Evolutionary conservation across 2,113 vertebrate genomes (phyloP).

Genomic region (Pterocles gutturalis): DNA sequence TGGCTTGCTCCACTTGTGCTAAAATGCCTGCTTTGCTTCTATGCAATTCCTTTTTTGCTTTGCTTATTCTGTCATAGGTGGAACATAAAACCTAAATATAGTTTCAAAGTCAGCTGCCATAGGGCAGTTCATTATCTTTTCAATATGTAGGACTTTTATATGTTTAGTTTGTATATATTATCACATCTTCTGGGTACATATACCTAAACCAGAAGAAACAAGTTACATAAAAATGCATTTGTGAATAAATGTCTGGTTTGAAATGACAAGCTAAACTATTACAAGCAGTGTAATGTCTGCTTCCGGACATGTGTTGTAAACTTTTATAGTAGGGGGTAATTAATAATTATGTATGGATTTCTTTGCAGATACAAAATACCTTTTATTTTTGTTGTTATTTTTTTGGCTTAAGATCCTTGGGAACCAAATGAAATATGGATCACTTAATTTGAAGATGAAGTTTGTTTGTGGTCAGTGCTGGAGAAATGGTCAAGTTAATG

Average conservation of each 20-base stretch:
- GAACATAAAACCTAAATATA: background rate
- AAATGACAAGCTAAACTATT: background rate
- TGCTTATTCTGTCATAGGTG: background rate
- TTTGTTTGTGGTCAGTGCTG: constrained; percentile 96
- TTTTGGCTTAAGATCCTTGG: constrained; percentile 78
- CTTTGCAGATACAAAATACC: background rate
- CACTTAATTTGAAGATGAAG: constrained; percentile 93
- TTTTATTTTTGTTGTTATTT: constrained; percentile 6
- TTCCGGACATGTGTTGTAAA: background rate
- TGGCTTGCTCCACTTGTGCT: background rate
- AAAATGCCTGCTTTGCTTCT: background rate
- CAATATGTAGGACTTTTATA: background rate
- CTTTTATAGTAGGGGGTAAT: background rate
- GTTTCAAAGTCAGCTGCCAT: background rate
- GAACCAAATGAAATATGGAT: constrained; percentile 83
- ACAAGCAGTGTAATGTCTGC: background rate
- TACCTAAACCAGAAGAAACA: background rate
- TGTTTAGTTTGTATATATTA: background rate
- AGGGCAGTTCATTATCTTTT: background rate
- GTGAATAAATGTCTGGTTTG: background rate
- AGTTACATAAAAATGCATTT: background rate
- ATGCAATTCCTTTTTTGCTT: background rate
- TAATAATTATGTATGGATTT: background rate
- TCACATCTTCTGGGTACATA: background rate
- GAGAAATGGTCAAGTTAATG: constrained; percentile 94